A percentile compares a stretch with the other conserved stretches of the same genome.
Evolutionary conservation across 2,888 invertebrate genomes (phyloP).

Genomic region (Drosophila rellima): DNA sequence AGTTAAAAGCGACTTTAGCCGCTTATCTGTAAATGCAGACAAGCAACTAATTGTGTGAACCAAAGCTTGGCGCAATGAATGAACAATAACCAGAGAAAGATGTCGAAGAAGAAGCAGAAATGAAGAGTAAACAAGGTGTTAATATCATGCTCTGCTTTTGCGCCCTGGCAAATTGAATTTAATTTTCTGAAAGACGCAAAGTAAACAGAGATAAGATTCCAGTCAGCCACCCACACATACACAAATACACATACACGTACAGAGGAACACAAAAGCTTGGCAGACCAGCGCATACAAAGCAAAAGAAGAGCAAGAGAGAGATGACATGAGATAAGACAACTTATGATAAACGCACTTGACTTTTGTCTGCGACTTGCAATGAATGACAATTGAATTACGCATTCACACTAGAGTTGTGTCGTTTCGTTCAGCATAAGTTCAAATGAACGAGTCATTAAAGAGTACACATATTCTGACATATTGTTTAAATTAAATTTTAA

Average conservation of each 20-base stretch:
- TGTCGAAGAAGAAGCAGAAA: conserved; percentile 18
- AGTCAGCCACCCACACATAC: conserved; percentile 35
- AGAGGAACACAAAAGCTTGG: conserved; percentile 38
- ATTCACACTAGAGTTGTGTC: conserved; percentile 3
- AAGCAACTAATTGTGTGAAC: conserved; percentile 66
- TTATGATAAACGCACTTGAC: conserved; percentile 72
- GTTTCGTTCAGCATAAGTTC: not conserved
- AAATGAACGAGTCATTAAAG: not conserved
- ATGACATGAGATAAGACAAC: conserved; percentile 65
- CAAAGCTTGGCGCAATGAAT: conserved; percentile 23
- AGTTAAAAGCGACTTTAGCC: conserved; percentile 48
- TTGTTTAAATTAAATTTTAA: not conserved
- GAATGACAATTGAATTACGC: conserved; percentile 58
- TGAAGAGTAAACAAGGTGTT: conserved; percentile 75
- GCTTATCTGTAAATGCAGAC: conserved; percentile 61
- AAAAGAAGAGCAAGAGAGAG: conserved; percentile 9
- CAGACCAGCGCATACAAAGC: conserved; percentile 61
- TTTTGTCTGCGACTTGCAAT: conserved; percentile 54
- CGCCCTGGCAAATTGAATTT: conserved; percentile 67
- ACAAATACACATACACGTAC: not conserved
- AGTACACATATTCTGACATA: not conserved
- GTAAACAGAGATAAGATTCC: conserved; percentile 67
- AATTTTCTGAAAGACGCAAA: conserved; percentile 44
- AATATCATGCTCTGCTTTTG: conserved; percentile 59
- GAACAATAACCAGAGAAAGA: conserved; percentile 9